Conservation (phyloP, 1,140 invertebrate genomes). For the Diabrotica virgifera region DNA sequence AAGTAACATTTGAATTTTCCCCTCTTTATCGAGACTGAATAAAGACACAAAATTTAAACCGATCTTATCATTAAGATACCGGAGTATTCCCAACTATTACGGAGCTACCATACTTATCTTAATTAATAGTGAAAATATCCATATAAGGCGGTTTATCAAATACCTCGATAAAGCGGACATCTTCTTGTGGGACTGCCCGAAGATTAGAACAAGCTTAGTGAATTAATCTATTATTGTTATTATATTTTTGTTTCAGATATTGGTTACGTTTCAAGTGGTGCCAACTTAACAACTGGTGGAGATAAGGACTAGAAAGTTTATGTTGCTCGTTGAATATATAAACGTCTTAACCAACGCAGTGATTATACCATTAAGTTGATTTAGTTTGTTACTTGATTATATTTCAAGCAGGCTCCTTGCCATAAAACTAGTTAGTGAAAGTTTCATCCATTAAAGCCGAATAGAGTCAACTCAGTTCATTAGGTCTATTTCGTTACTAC, state of each 20-base stretch:
- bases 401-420: neutral
- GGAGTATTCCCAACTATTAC: neutral
- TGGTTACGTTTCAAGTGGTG: neutral
- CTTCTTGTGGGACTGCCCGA: neutral
- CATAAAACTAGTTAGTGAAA: too few relatives aligned
- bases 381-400: neutral
- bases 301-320: neutral
- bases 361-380: neutral
- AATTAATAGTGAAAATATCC: slow-evolving; percentile 3
- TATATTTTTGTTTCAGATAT: neutral
- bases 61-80: slow-evolving; percentile 2
- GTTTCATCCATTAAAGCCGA: too few relatives aligned
- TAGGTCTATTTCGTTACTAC: too few relatives aligned
- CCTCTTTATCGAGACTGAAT: neutral
- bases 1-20: neutral
- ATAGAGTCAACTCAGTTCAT: too few relatives aligned
- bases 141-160: neutral
- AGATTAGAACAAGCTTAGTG: slow-evolving; percentile 2
- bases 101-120: neutral
- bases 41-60: neutral
- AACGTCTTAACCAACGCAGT: neutral
- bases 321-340: neutral
- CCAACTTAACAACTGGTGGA: neutral
- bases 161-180: neutral
- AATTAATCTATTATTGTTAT: slow-evolving; percentile 3